Conservation (phyloP, 2,113 vertebrate genomes). For the Typhlomys cinereus region DNA sequence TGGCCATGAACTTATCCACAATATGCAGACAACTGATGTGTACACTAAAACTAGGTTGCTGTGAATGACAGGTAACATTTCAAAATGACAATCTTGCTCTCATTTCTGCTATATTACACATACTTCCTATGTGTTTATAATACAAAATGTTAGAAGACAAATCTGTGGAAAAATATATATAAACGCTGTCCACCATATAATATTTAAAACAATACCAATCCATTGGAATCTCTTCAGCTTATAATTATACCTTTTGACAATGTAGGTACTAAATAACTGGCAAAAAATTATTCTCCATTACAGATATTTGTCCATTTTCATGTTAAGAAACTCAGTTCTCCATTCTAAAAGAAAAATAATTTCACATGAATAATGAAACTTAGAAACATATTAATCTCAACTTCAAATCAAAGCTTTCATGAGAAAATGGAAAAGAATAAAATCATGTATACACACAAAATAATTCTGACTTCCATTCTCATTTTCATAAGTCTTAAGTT, state of each 20-base stretch:
- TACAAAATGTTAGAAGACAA: background rate
- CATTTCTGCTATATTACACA: background rate
- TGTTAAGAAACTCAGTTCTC: no score
- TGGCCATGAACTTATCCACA: no score
- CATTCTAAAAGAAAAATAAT: no score
- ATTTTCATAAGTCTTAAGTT: background rate
- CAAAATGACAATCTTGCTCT: background rate
- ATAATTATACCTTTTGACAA: background rate
- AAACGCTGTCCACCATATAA: background rate
- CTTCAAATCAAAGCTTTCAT: background rate
- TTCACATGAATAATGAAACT: background rate
- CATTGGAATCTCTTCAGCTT: background rate
- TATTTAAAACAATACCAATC: background rate
- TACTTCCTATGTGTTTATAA: background rate
- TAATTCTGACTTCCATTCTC: background rate
- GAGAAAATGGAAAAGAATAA: background rate
- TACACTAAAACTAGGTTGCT: background rate
- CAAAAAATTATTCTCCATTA: background rate
- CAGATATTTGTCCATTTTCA: background rate
- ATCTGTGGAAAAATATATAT: background rate
- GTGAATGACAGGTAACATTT: background rate
- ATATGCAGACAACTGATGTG: no score
- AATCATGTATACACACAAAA: background rate
- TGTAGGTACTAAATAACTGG: background rate
- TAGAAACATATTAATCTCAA: background rate